These are phyloP conservation scores for Larimichthys crocea DNA, from an alignment of 2,113 vertebrate species.

Conservation along the genomic window DNA sequence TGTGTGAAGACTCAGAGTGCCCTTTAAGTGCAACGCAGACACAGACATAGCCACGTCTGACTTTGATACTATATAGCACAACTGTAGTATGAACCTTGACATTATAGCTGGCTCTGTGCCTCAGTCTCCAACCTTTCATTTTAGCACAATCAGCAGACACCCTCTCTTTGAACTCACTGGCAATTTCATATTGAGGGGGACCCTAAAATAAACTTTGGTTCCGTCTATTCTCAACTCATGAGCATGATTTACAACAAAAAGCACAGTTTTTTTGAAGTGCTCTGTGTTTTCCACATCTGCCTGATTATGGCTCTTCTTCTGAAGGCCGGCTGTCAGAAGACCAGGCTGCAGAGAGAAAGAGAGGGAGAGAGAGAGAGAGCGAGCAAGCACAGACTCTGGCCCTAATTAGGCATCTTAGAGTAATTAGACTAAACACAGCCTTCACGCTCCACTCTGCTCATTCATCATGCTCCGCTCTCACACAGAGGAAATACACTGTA, in stretches of 20 bases:
- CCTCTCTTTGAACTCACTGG: slow-evolving; percentile 70
- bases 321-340: slow-evolving; percentile 64
- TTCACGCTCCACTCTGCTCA: slow-evolving; percentile 79
- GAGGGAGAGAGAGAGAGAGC: slow-evolving; percentile 1
- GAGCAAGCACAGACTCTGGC: slow-evolving; percentile 53
- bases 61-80: slow-evolving; percentile 60
- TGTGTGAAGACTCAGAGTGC: slow-evolving; percentile 17
- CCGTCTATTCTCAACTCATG: slow-evolving; percentile 45
- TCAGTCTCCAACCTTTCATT: slow-evolving; percentile 70
- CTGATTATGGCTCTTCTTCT: slow-evolving; percentile 73
- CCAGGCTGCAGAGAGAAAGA: slow-evolving; percentile 34
- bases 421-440: slow-evolving; percentile 84
- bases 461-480: slow-evolving; percentile 75
- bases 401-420: slow-evolving; percentile 83
- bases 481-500: slow-evolving; percentile 71
- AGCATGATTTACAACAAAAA: slow-evolving; percentile 45
- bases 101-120: slow-evolving; percentile 60
- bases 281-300: slow-evolving; percentile 64
- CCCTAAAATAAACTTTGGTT: slow-evolving; percentile 65
- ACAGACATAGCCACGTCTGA: slow-evolving; percentile 44
- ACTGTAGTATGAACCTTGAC: slow-evolving; percentile 63
- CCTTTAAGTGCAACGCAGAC: slow-evolving; percentile 42
- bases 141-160: slow-evolving; percentile 75
- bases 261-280: slow-evolving; percentile 38
- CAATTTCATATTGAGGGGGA: slow-evolving; percentile 54